Base-by-base conservation (phyloP, 2,888 invertebrate genomes). In the Camptogramma bilineatum region DNA sequence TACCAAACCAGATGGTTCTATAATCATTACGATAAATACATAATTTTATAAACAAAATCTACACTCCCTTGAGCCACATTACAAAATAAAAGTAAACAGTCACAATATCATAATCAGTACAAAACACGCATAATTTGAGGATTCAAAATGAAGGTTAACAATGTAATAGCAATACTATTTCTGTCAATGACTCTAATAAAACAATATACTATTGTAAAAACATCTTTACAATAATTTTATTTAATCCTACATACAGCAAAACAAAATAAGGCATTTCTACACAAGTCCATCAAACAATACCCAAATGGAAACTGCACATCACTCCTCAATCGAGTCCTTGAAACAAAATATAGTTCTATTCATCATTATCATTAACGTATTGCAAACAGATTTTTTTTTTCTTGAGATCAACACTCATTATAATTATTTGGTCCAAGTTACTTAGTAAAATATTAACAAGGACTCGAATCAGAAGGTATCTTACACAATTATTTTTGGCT, bases 251-350 rank as follows among this genome's bases (percentile, higher is more conserved):
- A 85, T 87, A 91, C 71, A 86, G 90, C 89, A 88, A 91, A 88
- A 90, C 87, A 90, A 90, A 87, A 86, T 91, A 92, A 92, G 91
- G 91, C 92, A 88, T 87, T 87, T 81, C 82, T 88, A 88, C 82
- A 77, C 79, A 81, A 80, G 75, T 84, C 83, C 84, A 82, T 83
- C 84, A 80, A 83, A 85, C 83, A 81, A 81, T 79, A 77, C 77
- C 78, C 80, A 76, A 80, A 75, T 80, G 79, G 76, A 81, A 79
- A 82, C 81, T 78, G 80, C 76, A 75, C 81, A 74, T 78, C 74
- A 69, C 80, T 79, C 65, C 66, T 76, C 80, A 80, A 68, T 77
- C 76, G 80, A 86, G 85, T 79, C 73, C 81, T 78, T 73, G 76
- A 79, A 74, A 79, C 70, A 74, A 63, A 66, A 70, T 70, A 75